Base-by-base conservation (phyloP, 2,888 invertebrate species). In the Agonopterix heracliana region DNA sequence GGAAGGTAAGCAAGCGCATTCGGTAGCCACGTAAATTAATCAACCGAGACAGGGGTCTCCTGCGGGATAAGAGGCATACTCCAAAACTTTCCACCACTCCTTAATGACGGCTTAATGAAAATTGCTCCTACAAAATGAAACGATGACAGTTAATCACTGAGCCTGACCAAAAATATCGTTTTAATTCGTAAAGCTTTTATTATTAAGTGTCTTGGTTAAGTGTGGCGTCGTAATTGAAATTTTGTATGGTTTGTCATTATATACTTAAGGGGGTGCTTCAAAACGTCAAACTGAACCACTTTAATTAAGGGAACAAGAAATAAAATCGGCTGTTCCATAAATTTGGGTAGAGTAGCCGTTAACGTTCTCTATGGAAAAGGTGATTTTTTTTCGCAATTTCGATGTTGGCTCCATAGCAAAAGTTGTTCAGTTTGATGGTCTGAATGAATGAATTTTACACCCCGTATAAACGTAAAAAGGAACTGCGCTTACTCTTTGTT, bases 81-180 rank as follows among this genome's bases (percentile, higher is more conserved):
- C 68, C 62, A 66, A 64, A 78, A 82, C 70, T 78, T 79, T 66
- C 64, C 61, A 66, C 71, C 61, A 68, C 71, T 66, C 61, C 64
- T 60, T 81, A 79, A 81, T 75, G 79, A 76, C 68, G 71, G 76
- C 71, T 75, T 77, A 72, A 77, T 79, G 80, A 78, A 81, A 80
- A 81, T 78, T 72, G 68, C 65, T 65, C 52, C 57, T 54, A 54
- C 55, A 54, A 55, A 63, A 57, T 56, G 54, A 57, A 68, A 71
- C 63, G 70, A 71, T 74, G 71, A 71, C 66, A 61, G 68, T 69
- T 72, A 70, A 73, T 71, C 65, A 60, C 61, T 54, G 48, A 46
- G 26, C 26, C 26, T 26, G 11, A 26, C 46, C 49, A 54, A 55
- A 59, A 57, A 60, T 56, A 61, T 56, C 51, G 48, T 44, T 56